Evolutionary conservation across 2,797 vertebrate genomes (phyloP).

Genomic region (Myotis daubentonii): DNA sequence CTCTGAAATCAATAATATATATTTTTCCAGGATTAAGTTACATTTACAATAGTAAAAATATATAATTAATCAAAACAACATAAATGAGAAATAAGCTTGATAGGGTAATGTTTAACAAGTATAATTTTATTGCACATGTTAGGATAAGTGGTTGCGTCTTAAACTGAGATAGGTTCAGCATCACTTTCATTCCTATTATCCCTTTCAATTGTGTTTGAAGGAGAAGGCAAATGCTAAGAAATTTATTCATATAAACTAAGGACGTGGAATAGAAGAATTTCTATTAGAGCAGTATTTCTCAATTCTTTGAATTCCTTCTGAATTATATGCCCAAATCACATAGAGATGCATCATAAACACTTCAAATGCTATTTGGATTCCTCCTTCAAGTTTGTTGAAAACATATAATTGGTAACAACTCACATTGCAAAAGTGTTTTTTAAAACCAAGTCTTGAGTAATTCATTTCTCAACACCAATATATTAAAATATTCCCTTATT

Average conservation of each 20-base stretch:
- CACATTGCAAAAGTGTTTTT: background rate
- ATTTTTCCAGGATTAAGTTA: background rate
- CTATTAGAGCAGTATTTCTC: background rate
- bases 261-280: background rate
- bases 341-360: background rate
- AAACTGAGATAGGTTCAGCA: background rate
- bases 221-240: background rate
- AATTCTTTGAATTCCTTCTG: background rate
- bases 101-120: background rate
- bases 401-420: background rate
- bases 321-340: background rate
- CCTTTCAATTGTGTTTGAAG: background rate
- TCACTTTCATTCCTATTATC: background rate
- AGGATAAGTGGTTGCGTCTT: background rate
- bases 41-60: background rate
- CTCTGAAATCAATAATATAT: no score
- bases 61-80: background rate
- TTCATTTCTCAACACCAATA: background rate
- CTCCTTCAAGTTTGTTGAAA: background rate
- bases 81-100: background rate
- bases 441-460: background rate
- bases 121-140: conserved; percentile 27
- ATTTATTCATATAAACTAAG: background rate
- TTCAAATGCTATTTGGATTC: background rate
- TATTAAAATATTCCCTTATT: background rate